Conservation (phyloP, 2,113 vertebrate genomes). For the Dromiciops gliroides region DNA sequence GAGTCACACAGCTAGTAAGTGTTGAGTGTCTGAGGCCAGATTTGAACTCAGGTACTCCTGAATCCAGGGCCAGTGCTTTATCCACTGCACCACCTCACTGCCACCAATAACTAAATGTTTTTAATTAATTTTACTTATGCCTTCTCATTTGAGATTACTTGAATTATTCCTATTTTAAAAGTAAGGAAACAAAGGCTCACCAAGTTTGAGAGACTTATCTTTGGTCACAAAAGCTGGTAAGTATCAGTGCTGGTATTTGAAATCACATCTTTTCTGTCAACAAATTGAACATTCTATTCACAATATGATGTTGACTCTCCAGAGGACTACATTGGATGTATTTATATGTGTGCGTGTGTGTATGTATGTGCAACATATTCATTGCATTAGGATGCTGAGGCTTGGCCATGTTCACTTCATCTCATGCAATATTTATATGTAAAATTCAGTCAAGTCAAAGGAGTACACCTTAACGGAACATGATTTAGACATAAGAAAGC, state of each 20-base stretch:
- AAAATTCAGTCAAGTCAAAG: not conserved
- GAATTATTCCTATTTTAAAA: not conserved
- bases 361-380: not conserved
- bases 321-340: not conserved
- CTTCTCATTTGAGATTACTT: not conserved
- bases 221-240: not conserved
- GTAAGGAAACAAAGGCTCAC: not conserved
- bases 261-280: not conserved
- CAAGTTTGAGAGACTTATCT: not conserved
- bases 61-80: too few species aligned
- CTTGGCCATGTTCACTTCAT: not conserved
- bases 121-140: not conserved
- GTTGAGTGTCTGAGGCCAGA: too few species aligned
- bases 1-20: too few species aligned
- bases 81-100: too few species aligned
- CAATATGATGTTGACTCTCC: too few species aligned
- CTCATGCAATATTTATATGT: slow-evolving; percentile 14
- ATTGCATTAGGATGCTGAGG: not conserved
- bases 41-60: too few species aligned
- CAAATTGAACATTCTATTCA: too few species aligned
- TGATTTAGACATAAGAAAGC: slow-evolving; percentile 26
- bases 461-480: not conserved
- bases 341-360: too few species aligned
- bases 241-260: not conserved
- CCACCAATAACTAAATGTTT: too few species aligned